Conservation (phyloP, 2,888 invertebrate genomes). For the Limnephilus lunatus region DNA sequence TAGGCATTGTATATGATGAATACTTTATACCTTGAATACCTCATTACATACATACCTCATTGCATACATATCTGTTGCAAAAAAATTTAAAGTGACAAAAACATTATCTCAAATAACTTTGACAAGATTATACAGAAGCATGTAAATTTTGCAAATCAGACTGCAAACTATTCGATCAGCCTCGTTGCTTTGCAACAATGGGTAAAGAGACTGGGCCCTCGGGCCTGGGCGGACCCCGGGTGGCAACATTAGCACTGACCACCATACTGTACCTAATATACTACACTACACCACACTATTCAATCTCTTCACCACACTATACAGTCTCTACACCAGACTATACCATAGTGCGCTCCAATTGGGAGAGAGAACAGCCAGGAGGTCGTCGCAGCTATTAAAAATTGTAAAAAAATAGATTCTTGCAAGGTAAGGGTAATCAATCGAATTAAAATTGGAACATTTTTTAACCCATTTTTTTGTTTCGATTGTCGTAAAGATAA, state of each 20-base stretch:
- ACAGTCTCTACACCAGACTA: neutral
- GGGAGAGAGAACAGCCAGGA: neutral
- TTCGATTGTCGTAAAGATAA: neutral
- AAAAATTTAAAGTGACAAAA: too few species aligned
- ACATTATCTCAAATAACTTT: too few species aligned
- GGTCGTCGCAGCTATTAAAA: neutral
- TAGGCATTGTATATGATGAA: too few species aligned
- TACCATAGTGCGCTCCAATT: neutral
- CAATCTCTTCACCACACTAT: neutral
- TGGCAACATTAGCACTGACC: neutral
- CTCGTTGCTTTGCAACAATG: constrained; percentile 9
- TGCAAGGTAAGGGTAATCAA: neutral
- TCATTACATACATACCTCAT: too few species aligned
- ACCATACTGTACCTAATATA: neutral
- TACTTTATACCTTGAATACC: too few species aligned
- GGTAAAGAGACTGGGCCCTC: constrained; percentile 11
- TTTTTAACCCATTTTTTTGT: neutral
- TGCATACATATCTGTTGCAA: too few species aligned
- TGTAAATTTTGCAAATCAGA: neutral
- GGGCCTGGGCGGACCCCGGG: constrained; percentile 21
- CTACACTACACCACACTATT: neutral
- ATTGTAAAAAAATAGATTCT: neutral
- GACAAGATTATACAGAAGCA: neutral
- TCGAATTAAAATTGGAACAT: neutral
- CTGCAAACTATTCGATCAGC: neutral